Evolutionary conservation across 2,888 invertebrate genomes (phyloP), one percentile per base, ranked within the genome.

Genomic region (Gymnocheta viridis): DNA sequence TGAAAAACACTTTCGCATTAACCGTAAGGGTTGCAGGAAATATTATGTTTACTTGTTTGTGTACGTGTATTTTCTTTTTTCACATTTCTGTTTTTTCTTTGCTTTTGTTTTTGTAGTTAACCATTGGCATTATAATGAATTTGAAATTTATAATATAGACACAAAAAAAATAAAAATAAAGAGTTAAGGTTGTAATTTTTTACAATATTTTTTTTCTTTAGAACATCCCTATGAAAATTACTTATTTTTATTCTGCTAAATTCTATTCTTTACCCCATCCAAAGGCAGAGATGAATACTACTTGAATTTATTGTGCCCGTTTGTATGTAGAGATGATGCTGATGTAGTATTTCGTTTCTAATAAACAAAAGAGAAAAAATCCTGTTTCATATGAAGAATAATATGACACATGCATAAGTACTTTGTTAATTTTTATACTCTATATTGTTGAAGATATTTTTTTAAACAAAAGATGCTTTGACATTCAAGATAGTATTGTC

Each of bases 401-500:
- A 88, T 87, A 86, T 89, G 89, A 90, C 89, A 89, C 89, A 89
- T 90, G 90, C 89, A 89, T 87, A 90, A 90, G 89, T 89, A 83
- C 85, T 85, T 84, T 76, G 78, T 84, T 84, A 86, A 82, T 79
- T 72, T 85, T 32, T 76, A 19, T 74, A 66, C 29, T 64, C 70
- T 67, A 64, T 69, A 54, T 81, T 81, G 67, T 69, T 69, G 27
- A n/a, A 62, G 62, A 60, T 81, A 29, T 73, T 58, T 64, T 66
- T 67, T 70, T 49, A 73, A 58, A 84, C 84, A 84, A 84, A 81
- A 84, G 81, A 80, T 72, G 29, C 49, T 64, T 72, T 67, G 70
- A 64, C 64, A 80, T 83, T 83, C 80, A 76, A 76, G 79, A 76
- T 81, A 81, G 56, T 80, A 76, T 80, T 66, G 83, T 70, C 74